Base-by-base conservation (phyloP, 1,140 invertebrate genomes). In the Drosophila miranda region DNA sequence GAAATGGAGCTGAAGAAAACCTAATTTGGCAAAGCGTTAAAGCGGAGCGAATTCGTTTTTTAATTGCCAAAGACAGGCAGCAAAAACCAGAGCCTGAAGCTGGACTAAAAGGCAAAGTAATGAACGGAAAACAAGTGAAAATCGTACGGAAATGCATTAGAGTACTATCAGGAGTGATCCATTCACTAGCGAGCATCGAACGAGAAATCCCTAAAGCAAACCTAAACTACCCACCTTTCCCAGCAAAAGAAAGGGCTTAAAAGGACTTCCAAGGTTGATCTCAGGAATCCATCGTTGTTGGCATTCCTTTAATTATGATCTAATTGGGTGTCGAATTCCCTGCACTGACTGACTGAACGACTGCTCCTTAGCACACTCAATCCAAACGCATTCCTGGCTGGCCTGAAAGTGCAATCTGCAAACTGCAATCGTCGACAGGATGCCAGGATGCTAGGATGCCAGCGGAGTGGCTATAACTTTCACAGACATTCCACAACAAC, bases 31-130 rank as follows among this genome's bases (percentile, higher is more conserved):
- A 62, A 60, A 64, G 77, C 73, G 73, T 46, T 81, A 69, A 75
- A 81, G 77, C 78, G 54, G 28, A 79, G 63, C 68, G 74, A 84
- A 84, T 84, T 86, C 86, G 60, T 70, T 77, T 84, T 86, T 86
- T 84, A 84, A 84, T 84, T 84, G 81, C 55, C 81, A 72, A 59
- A 45, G 81, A 84, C 78, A 59, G n/a, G n/a, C n/a, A n/a, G n/a
- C n/a, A n/a, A n/a, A n/a, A n/a, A n/a, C n/a, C n/a, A n/a, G 14
- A 21, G 3, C 34, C 11, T 13, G 0, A 38, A 13, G 13, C 19
- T 42, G 23, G 23, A 5, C 23, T 26, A 26, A 26, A 26, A 5
- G 23, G 23, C 23, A 26, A 26, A 26, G 23, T 26, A 26, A 26
- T 26, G 23, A 5, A 26, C 19, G 23, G 23, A 26, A 23, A 26